Evolutionary conservation across 2,888 invertebrate genomes (phyloP), one percentile per base, ranked within the genome.

Genomic region (Pammene aurita): DNA sequence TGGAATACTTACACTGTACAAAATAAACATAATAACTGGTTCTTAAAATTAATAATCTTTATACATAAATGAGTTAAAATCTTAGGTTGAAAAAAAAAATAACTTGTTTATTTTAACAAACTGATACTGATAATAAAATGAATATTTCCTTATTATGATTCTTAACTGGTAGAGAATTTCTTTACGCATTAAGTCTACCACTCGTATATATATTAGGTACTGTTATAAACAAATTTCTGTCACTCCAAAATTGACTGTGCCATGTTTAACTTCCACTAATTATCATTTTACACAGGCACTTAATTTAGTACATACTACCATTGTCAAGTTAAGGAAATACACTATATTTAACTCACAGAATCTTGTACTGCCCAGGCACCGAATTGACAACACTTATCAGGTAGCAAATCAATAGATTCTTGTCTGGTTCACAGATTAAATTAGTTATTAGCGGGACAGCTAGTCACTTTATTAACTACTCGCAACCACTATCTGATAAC

Each of bases 321-420:
- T 10, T 38, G 56, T n/a, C 9, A 9, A 16, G 48, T 46, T 18
- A 16, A 48, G 57, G 38, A 50, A 52, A 50, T 13, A 6, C 44
- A 56, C 64, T 11, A 38, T 60, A 60, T 42, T 64, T 48, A 14
- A 69, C 46, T 52, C 46, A 60, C 64, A 58, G 44, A 58, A 58
- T 44, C 62, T 44, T 63, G 68, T 68, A 64, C 35, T 10, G 62
- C n/a, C 13, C 41, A 55, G 42, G 46, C 35, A n/a, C 46, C 38
- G 14, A 64, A 64, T 60, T 60, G 69, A 69, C 69, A 69, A 69
- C 58, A 69, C 52, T 69, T 69, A 69, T 69, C 65, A 48, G 44
- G 64, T 46, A 54, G 46, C 69, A 69, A 69, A 69, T 69, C 64
- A 69, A 69, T 69, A 64, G 64, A 60, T 65, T 60, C 60, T 60